phyloP scores from a whole-genome alignment of 2,797 vertebrate species.

The Bucorvus abyssinicus region DNA sequence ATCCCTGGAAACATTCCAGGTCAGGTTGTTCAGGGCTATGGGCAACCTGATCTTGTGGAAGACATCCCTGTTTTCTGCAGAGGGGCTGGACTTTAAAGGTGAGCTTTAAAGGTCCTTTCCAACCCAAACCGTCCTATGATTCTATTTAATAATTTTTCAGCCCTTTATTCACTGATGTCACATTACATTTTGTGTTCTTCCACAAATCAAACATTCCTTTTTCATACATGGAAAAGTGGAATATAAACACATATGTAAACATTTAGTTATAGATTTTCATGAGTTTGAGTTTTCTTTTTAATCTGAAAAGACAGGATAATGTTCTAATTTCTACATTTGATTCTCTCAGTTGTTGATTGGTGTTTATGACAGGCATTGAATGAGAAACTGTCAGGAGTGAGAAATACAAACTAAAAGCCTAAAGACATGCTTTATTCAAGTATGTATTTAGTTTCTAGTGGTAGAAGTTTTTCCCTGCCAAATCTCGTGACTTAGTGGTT shows the following conservation, averaged over 20 bases:
- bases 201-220: rapidly evolving
- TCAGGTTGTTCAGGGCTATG: not conserved
- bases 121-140: not conserved
- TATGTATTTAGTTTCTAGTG: rapidly evolving
- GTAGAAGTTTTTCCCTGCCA: not conserved
- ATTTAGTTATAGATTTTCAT: rapidly evolving
- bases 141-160: not conserved
- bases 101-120: not conserved
- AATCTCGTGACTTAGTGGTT: rapidly evolving
- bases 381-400: not conserved
- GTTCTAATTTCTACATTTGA: rapidly evolving
- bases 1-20: not conserved
- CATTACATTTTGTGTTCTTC: rapidly evolving
- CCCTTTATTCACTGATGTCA: rapidly evolving
- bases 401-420: not conserved
- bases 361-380: not conserved
- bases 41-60: not conserved
- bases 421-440: rapidly evolving
- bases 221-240: not conserved
- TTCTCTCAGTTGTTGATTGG: rapidly evolving
- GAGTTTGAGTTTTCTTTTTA: not conserved
- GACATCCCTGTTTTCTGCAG: not conserved
- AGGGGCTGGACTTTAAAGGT: too few relatives aligned
- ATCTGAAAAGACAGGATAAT: not conserved
- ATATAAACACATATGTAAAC: rapidly evolving